These are phyloP conservation scores for Lasioglossum zephyrum DNA, from an alignment of 2,888 invertebrate species.

Conservation along the genomic window DNA sequence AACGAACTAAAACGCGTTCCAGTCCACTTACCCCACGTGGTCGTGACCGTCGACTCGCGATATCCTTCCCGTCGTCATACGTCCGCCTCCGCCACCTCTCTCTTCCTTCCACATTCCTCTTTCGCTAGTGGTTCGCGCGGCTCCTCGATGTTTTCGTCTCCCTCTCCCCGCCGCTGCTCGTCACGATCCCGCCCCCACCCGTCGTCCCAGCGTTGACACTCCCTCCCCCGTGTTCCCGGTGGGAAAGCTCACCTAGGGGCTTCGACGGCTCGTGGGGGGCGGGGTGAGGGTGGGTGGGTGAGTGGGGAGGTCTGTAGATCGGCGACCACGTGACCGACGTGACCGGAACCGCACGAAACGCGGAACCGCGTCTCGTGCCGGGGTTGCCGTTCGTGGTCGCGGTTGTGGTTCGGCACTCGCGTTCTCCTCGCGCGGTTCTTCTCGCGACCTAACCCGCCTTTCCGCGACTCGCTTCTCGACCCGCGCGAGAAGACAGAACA, in stretches of 20 bases:
- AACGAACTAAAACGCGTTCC: background rate
- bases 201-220: constrained; percentile 42
- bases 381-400: background rate
- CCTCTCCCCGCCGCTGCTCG: constrained; percentile 27
- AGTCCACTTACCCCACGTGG: constrained; percentile 56
- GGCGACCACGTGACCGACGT: constrained; percentile 75
- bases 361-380: constrained; percentile 53
- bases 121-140: constrained; percentile 42
- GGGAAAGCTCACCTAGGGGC: constrained; percentile 47
- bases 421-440: constrained; percentile 12
- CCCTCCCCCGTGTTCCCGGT: constrained; percentile 49
- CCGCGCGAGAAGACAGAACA: background rate
- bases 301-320: constrained; percentile 28
- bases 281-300: constrained; percentile 10
- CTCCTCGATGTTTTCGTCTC: constrained; percentile 38
- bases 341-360: constrained; percentile 76
- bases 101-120: constrained; percentile 26
- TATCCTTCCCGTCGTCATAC: constrained; percentile 39
- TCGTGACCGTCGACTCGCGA: constrained; percentile 29
- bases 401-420: constrained; percentile 42
- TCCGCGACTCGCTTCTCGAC: background rate
- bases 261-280: constrained; percentile 15
- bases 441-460: constrained; percentile 1
- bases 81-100: constrained; percentile 44
- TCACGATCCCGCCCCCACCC: constrained; percentile 51